Percentiles rank a stretch among this genome's conserved stretches.
Conservation (phyloP, 2,797 vertebrate genomes). For the Thripadectes ignobilis region DNA sequence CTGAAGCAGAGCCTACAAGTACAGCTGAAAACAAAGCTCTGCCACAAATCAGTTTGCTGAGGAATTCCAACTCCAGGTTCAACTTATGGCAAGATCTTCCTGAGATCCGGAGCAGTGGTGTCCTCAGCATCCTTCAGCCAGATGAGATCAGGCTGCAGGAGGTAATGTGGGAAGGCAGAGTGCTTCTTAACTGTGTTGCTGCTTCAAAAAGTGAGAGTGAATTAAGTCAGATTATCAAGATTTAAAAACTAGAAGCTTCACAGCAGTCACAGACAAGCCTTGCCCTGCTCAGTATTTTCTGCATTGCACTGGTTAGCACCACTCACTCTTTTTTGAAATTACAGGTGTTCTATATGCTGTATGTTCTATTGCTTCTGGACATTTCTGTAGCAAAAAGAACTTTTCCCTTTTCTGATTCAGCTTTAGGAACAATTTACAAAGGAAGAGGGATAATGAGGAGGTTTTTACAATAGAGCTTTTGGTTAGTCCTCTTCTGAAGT, state of each 20-base stretch:
- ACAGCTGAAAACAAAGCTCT: constrained; percentile 61
- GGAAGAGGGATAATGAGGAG: neutral
- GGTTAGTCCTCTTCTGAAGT: neutral
- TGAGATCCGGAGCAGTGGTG: constrained; percentile 84
- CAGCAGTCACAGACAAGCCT: neutral
- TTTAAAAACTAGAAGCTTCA: neutral
- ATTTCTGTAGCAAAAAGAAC: neutral
- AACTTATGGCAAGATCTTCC: constrained; percentile 96
- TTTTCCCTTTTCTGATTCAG: neutral
- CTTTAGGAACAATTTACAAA: neutral
- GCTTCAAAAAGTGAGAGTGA: neutral
- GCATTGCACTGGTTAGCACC: neutral
- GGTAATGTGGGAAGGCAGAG: constrained; percentile 74
- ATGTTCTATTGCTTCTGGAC: neutral
- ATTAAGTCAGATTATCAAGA: neutral
- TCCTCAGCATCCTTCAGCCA: constrained; percentile 83
- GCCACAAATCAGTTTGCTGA: constrained; percentile 78
- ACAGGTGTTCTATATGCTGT: neutral
- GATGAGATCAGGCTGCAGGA: constrained; percentile 92
- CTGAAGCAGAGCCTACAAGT: constrained; percentile 58
- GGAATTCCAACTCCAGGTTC: constrained; percentile 80
- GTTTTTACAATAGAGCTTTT: neutral
- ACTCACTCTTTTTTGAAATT: neutral
- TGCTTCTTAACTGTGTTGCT: neutral
- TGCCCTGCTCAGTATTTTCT: neutral